These are phyloP conservation scores for Heteractis magnifica DNA, from an alignment of 92 coral and sea anemone genomes.

Conservation along the genomic window DNA sequence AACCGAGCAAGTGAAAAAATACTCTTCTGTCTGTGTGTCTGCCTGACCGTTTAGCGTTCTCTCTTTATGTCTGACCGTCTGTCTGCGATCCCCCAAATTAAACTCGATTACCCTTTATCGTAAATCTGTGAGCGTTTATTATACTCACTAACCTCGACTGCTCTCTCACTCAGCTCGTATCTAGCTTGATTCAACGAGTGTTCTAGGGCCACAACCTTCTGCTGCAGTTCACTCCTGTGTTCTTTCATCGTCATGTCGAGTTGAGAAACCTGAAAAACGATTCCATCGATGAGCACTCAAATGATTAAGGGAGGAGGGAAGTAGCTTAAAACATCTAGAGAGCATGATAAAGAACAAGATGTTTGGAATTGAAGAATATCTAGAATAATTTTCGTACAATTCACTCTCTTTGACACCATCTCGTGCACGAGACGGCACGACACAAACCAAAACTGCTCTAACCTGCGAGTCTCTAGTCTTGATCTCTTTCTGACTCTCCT, in stretches of 20 bases:
- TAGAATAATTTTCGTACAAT: too few species aligned
- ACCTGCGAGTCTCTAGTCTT: constrained; percentile 90
- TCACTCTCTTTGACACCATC: too few species aligned
- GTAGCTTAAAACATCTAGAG: neutral
- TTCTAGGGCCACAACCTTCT: constrained; percentile 83
- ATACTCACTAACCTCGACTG: constrained; percentile 71
- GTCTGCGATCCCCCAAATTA: too few species aligned
- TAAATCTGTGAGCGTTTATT: too few species aligned
- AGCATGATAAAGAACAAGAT: neutral
- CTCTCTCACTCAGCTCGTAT: constrained; percentile 89
- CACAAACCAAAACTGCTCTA: neutral
- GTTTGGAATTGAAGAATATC: too few species aligned
- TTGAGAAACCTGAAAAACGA: constrained; percentile 78
- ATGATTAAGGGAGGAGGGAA: neutral
- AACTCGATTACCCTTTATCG: too few species aligned
- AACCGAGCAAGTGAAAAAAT: too few species aligned
- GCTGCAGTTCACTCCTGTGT: constrained; percentile 82
- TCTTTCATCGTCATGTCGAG: constrained; percentile 91
- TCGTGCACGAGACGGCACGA: neutral
- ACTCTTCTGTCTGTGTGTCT: too few species aligned
- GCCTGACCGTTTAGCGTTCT: too few species aligned
- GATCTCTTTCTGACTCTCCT: constrained; percentile 86
- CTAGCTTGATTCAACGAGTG: constrained; percentile 93
- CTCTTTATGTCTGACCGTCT: too few species aligned
- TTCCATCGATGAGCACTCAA: neutral